These are phyloP conservation scores for Callipepla californica DNA, from an alignment of 2,113 vertebrate genomes.

Conservation along the genomic window DNA sequence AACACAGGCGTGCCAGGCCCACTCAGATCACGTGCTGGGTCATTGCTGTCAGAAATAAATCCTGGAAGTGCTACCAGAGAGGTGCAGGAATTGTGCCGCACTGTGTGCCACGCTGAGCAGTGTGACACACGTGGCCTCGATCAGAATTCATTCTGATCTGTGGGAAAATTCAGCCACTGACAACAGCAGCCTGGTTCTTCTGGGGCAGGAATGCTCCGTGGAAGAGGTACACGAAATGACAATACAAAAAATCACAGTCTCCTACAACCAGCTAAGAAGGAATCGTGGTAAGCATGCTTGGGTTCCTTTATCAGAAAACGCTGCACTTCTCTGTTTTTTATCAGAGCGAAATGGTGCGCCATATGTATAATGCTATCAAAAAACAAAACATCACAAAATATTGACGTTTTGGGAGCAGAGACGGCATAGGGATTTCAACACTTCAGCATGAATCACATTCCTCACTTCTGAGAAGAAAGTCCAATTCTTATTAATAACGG, in stretches of 20 bases:
- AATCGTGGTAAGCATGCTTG: not conserved
- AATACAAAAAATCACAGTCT: not conserved
- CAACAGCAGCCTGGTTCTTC: not conserved
- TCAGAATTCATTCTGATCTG: not conserved
- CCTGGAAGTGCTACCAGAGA: not conserved
- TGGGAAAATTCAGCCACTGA: not conserved
- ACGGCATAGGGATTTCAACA: not conserved
- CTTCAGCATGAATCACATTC: conserved; percentile 2
- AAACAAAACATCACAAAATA: conserved; percentile 30
- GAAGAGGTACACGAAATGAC: not conserved
- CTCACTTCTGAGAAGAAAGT: not conserved
- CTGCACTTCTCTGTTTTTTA: not conserved
- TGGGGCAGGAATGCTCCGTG: not conserved
- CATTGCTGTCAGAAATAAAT: not conserved
- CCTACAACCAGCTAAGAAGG: not conserved
- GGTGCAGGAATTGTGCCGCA: not conserved
- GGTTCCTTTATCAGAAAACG: not conserved
- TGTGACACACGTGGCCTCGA: fast-evolving
- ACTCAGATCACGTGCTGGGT: not conserved
- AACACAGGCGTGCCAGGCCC: not conserved
- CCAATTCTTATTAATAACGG: not conserved
- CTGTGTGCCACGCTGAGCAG: not conserved
- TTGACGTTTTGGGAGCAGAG: conserved; percentile 8
- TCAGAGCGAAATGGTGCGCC: not conserved
- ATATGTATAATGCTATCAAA: not conserved